Percentiles rank a stretch among this genome's conserved stretches.
Evolutionary conservation across 1,140 invertebrate genomes (phyloP).

Genomic region (Diuraphis noxia): DNA sequence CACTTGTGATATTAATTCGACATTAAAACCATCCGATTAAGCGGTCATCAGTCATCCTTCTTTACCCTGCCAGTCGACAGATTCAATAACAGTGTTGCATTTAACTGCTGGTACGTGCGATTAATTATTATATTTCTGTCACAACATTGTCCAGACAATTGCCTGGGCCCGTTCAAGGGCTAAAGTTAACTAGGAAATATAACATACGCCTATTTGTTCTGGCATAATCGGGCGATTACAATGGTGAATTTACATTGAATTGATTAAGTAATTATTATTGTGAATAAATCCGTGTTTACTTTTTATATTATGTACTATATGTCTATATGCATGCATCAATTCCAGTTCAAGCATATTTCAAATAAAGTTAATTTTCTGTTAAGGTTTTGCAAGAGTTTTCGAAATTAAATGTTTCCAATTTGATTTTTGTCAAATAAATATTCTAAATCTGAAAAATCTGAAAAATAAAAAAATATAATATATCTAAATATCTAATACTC

Average conservation of each 20-base stretch:
- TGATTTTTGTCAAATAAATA: not conserved
- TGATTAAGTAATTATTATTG: not conserved
- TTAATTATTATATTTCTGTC: slow-evolving; percentile 42
- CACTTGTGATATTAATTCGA: not conserved
- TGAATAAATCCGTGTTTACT: not conserved
- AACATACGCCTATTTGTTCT: not conserved
- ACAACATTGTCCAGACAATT: not conserved
- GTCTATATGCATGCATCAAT: not conserved
- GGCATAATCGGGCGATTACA: not conserved
- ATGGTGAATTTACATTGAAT: not conserved
- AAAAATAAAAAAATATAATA: not conserved
- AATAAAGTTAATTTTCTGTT: not conserved
- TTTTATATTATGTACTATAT: not conserved
- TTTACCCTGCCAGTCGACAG: not conserved
- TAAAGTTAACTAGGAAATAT: not conserved
- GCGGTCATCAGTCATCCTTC: slow-evolving; percentile 22
- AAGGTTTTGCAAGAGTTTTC: not conserved
- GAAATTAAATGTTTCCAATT: not conserved
- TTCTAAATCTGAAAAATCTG: not conserved
- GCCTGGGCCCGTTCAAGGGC: not conserved
- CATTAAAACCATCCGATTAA: slow-evolving; percentile 28
- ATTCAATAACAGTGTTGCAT: slow-evolving; percentile 18
- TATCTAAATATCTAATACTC: not conserved
- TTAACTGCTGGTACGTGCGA: slow-evolving; percentile 17
- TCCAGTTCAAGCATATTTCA: not conserved